Evolutionary conservation across 2,113 vertebrate species (phyloP), one percentile per base, ranked within the genome.

Genomic region (Mustelus asterias): DNA sequence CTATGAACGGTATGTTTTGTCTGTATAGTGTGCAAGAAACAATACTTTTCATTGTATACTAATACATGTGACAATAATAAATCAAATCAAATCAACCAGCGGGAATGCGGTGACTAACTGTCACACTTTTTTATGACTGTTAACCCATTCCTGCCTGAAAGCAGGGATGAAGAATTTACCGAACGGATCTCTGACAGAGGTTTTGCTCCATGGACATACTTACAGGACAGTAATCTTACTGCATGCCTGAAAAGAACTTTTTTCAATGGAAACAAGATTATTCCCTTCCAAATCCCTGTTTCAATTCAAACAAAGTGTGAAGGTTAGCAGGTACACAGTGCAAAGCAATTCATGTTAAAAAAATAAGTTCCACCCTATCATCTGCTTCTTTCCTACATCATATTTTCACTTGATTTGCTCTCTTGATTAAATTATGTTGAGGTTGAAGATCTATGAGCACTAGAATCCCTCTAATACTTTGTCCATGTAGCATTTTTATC

Each of bases 231-330:
- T 37, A 37, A 93, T 0, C 13, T 37, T 65, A 14, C 1, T 65
- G 89, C 89, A 93, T 65, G 18, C 22, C n/a, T 93, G 33, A 65
- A 93, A 37, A 65, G 60, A 37, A 22, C n/a, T 10, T 13, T 93
- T 93, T 1, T 67, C 60, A 8, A 93, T 41, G n/a, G 60, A 22
- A 33, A 37, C 16, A 65, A 93, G 16, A 44, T 65, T 9, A 37
- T 93, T 93, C n/a, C 89, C 89, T 93, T 93, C 89, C 8, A 93
- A 7, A 67, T 93, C 89, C 58, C 89, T 93, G 60, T 93, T 93
- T 93, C 63, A 63, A 93, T 65, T 65, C 60, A 65, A 63, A n/a
- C 60, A 93, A 93, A 93, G 33, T 93, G 29, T 65, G 33, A 37
- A 93, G 33, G 18, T 93, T 93, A 93, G 14, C 7, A 67, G 89